Evolutionary conservation across 2,797 vertebrate species (phyloP), one percentile per base, ranked within the genome.

Genomic region (Ctenopoma multispine): DNA sequence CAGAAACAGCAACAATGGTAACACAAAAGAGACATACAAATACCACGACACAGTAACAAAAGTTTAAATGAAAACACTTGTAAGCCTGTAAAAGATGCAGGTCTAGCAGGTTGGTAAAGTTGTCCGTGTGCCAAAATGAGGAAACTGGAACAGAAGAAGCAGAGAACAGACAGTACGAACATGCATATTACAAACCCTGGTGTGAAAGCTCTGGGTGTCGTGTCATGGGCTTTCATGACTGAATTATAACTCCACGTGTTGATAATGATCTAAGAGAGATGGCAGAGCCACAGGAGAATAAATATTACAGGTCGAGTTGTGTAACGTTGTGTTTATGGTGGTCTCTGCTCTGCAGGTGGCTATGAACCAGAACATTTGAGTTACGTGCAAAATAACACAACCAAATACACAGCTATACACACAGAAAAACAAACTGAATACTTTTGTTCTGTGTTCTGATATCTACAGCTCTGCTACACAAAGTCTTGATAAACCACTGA

Each of bases 141-240:
- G 24, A 59, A 50, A 56, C 31, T 10, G 10, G 0, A 23, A n/a
- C n/a, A n/a, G n/a, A n/a, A n/a, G n/a, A n/a, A n/a, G n/a, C n/a
- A n/a, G n/a, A n/a, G n/a, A n/a, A n/a, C n/a, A n/a, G n/a, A n/a
- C n/a, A n/a, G n/a, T n/a, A n/a, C n/a, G n/a, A n/a, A n/a, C 46
- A 69, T 48, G 56, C 44, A 72, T 46, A 75, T 51, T 17, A 18
- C 7, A 34, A 13, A 47, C 15, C 10, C 17, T 14, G 63, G 50
- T 62, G 74, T 80, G 70, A 75, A 55, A 61, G 21, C 23, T 55
- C 53, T 29, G 61, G 58, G 56, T 38, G 60, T 49, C 61, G 21
- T 4, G 53, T 49, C 63, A 24, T 4, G 53, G 54, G 24, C 43
- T 44, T 9, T 48, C n/a, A 36, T 47, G 49, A 29, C 44, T 48